Evolutionary conservation across 2,113 vertebrate species (phyloP).

Genomic region (Bubo blakistoni): DNA sequence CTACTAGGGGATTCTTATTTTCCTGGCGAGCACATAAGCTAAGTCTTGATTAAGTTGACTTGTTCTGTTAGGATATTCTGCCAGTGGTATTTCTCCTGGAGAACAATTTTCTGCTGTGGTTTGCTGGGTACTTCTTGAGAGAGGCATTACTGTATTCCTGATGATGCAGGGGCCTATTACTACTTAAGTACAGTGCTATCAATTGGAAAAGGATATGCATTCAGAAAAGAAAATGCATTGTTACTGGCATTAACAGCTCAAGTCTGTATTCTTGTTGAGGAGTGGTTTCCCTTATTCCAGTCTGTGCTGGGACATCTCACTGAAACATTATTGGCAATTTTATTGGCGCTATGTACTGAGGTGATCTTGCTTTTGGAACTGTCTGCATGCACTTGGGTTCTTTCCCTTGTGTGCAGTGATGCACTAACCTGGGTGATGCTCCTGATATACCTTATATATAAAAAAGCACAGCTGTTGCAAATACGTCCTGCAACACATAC

Average conservation of each 20-base stretch:
- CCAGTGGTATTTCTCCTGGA: neutral
- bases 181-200: neutral
- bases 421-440: neutral
- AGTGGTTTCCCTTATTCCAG: neutral
- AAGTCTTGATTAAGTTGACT: neutral
- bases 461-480: neutral
- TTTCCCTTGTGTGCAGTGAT: neutral
- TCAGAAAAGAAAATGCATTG: neutral
- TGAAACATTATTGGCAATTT: neutral
- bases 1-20: neutral
- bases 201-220: neutral
- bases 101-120: neutral
- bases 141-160: neutral
- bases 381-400: neutral
- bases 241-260: neutral
- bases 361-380: neutral
- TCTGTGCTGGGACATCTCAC: neutral
- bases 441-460: neutral
- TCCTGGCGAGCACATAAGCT: neutral
- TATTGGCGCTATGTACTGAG: neutral
- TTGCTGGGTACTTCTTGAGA: neutral
- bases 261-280: neutral
- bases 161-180: neutral
- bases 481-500: neutral
- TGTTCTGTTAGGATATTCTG: neutral